Evolutionary conservation across 1,140 invertebrate genomes (phyloP).

Genomic region (Meteorus sp.): DNA sequence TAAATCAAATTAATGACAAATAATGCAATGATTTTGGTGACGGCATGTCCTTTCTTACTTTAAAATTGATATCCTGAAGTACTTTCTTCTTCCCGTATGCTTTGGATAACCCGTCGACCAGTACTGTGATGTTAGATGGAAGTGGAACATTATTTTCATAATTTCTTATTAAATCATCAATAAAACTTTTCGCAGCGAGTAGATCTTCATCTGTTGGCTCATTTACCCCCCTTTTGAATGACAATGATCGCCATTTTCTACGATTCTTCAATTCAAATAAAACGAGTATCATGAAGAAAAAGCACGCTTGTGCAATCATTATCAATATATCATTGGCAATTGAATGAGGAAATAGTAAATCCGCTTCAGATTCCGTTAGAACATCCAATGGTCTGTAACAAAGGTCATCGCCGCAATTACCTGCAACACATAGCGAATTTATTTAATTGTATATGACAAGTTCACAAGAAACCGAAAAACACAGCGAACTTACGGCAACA

Average conservation of each 20-base stretch:
- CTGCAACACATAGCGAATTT: conserved; percentile 17
- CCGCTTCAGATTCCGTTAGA: conserved; percentile 28
- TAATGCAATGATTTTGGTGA: background rate
- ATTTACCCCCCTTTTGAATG: background rate
- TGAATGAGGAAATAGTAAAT: conserved; percentile 25
- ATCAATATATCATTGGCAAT: conserved; percentile 29
- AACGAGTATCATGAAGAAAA: conserved; percentile 19
- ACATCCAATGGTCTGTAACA: conserved; percentile 27
- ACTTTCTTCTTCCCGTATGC: conserved; percentile 10
- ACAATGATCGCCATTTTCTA: conserved; percentile 18
- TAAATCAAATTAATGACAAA: conserved; percentile 3
- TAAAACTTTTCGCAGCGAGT: conserved; percentile 19
- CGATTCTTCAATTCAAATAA: conserved; percentile 31
- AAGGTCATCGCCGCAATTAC: conserved; percentile 14
- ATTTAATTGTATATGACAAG: background rate
- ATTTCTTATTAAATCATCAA: conserved; percentile 29
- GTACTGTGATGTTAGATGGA: conserved; percentile 19
- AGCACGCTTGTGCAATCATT: conserved; percentile 24
- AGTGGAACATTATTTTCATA: conserved; percentile 23
- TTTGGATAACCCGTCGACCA: conserved; percentile 29
- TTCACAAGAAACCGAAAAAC: background rate
- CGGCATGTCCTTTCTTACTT: conserved; percentile 19
- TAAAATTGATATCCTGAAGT: conserved; percentile 30
- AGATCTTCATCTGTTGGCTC: conserved; percentile 3
- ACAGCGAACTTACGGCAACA: conserved; percentile 35